Conservation (phyloP, 2,888 invertebrate species). For the Axea sp. region DNA sequence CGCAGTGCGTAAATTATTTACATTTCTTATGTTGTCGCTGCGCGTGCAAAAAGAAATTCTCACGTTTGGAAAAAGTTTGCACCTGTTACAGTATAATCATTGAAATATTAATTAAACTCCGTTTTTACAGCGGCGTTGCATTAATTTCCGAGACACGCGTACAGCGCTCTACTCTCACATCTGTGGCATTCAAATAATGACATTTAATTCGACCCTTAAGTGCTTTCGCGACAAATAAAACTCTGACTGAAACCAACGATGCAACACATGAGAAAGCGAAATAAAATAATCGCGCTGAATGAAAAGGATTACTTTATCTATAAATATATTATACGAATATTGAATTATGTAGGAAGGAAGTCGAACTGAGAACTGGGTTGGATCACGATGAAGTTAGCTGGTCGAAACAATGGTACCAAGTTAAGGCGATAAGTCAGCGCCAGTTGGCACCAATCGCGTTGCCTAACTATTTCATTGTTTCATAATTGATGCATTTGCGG, state of each 20-base stretch:
- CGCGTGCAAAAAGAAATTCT: conserved; percentile 7
- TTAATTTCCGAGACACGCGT: neutral
- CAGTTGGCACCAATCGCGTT: conserved; percentile 73
- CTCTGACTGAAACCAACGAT: no score
- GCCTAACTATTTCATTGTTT: conserved; percentile 77
- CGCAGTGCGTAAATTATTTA: conserved; percentile 38
- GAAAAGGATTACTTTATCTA: no score
- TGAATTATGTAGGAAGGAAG: no score
- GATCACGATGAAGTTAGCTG: conserved; percentile 75
- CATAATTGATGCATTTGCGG: conserved; percentile 77
- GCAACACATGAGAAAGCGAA: no score
- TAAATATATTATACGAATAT: no score
- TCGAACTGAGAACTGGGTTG: conserved; percentile 39
- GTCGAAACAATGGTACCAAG: conserved; percentile 76
- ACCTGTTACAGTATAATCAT: conserved; percentile 14
- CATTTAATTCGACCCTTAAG: no score
- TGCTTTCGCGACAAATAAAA: no score
- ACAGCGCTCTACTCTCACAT: neutral
- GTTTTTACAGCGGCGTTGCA: neutral
- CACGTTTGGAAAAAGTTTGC: conserved; percentile 17
- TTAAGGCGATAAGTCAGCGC: conserved; percentile 73
- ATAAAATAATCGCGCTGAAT: no score
- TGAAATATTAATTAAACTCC: conserved; percentile 28
- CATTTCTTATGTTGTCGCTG: conserved; percentile 39
- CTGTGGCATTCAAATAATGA: no score